phyloP scores from a whole-genome alignment of 2,797 vertebrate genomes.

The Sebastes itinus region DNA sequence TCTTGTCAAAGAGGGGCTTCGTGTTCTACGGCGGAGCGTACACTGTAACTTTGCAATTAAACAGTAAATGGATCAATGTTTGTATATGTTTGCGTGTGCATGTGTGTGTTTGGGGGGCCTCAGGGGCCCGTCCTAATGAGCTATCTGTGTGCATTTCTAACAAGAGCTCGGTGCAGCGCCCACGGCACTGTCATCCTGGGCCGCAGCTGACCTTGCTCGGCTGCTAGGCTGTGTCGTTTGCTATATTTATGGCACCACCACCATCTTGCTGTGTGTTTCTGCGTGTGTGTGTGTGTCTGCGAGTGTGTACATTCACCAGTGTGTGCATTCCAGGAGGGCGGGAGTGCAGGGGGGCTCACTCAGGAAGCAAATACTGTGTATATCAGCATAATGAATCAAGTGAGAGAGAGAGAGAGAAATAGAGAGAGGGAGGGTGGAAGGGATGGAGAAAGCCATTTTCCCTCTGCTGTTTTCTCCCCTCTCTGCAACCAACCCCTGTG shows the following conservation, averaged over 20 bases:
- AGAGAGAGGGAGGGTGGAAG: slow-evolving; percentile 46
- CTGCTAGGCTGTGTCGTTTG: slow-evolving; percentile 83
- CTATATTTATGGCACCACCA: slow-evolving; percentile 86
- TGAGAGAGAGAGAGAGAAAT: slow-evolving; percentile 65
- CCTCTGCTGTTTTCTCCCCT: slow-evolving; percentile 74
- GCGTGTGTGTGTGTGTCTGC: slow-evolving; percentile 23
- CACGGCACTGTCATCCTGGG: slow-evolving; percentile 85
- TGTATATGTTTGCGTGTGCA: slow-evolving; percentile 75
- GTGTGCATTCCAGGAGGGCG: slow-evolving; percentile 68
- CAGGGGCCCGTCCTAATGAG: slow-evolving; percentile 85
- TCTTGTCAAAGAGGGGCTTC: slow-evolving; percentile 49
- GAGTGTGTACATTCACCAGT: slow-evolving; percentile 58
- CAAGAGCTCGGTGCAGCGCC: slow-evolving; percentile 81
- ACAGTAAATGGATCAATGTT: slow-evolving; percentile 80
- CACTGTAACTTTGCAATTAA: slow-evolving; percentile 76
- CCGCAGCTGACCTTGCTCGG: slow-evolving; percentile 86
- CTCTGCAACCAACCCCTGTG: slow-evolving; percentile 76
- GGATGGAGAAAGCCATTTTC: slow-evolving; percentile 79
- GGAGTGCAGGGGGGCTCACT: slow-evolving; percentile 79
- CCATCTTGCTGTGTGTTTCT: slow-evolving; percentile 69
- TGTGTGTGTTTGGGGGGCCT: slow-evolving; percentile 77
- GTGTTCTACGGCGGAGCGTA: slow-evolving; percentile 30
- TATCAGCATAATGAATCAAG: slow-evolving; percentile 89
- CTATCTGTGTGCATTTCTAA: slow-evolving; percentile 86
- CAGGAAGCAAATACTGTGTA: slow-evolving; percentile 86